Evolutionary conservation across 2,797 vertebrate genomes (phyloP), one percentile per base, ranked within the genome.

Genomic region (Acanthurus tractus): DNA sequence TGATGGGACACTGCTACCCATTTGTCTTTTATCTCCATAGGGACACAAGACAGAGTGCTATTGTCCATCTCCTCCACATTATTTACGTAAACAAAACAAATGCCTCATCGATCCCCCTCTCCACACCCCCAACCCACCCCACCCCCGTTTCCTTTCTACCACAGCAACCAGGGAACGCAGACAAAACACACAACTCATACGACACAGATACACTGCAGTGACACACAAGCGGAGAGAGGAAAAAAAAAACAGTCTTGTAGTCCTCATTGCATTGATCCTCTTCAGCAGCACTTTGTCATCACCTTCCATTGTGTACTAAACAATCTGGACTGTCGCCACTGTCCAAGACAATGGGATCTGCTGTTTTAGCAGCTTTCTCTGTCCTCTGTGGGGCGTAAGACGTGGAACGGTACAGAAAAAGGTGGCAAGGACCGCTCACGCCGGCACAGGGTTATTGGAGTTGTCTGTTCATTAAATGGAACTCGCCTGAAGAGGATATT

Each of bases 61-160:
- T 86, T 92, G 91, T 92, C 86, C 70, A 29, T 90, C 85, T 88
- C 84, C 67, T 75, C 78, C 76, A 83, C 85, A 93, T 91, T 90
- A 93, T 94, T 93, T 94, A 90, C 91, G 89, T 93, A 93, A 93
- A 93, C 90, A 90, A 91, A 93, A 93, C 90, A 93, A 93, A 93
- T 76, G 76, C 79, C 34, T 78, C 86, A 92, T 94, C 73, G 89
- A 93, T 91, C 87, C 86, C 75, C 69, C 22, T 40, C 13, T 34
- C 63, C 59, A 42, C 25, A 69, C 68, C 18, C 69, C 29, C 45
- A 66, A 18, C 57, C 63, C 7, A 62, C 67, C 5, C 25, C 25
- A n/a, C n/a, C 25, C 25, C 25, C 5, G 25, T 29, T 29, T 29
- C 25, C 25, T 29, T 29, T 29, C 25, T 4, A 29, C 25, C 25